Evolutionary conservation across 2,888 invertebrate species (phyloP).

Genomic region (Mongoloraphidia duomilia): DNA sequence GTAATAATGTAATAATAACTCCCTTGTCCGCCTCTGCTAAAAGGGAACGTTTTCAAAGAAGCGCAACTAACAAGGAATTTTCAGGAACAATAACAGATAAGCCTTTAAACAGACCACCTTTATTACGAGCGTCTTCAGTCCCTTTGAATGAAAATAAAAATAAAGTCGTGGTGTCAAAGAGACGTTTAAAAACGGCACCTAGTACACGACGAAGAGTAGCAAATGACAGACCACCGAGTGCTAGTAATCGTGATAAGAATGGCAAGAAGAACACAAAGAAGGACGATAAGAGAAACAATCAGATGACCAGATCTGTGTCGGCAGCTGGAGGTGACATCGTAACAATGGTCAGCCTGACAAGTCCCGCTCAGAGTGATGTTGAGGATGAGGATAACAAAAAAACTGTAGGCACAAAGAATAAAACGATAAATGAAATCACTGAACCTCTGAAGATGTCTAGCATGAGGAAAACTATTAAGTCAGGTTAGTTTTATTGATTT

Average conservation of each 20-base stretch:
- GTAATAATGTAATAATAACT: slow-evolving; percentile 21
- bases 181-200: slow-evolving; percentile 19
- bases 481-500: slow-evolving; percentile 20
- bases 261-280: slow-evolving; percentile 13
- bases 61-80: slow-evolving; percentile 25
- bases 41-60: slow-evolving; percentile 26
- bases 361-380: slow-evolving; percentile 48
- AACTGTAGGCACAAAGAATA: slow-evolving; percentile 7
- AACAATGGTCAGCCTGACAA: slow-evolving; percentile 52
- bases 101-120: slow-evolving; percentile 19
- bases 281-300: slow-evolving; percentile 11
- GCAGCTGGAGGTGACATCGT: slow-evolving; percentile 32
- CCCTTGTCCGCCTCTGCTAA: slow-evolving; percentile 24
- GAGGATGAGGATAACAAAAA: slow-evolving; percentile 31
- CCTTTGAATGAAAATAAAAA: slow-evolving; percentile 14
- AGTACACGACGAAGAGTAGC: not conserved
- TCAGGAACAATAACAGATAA: slow-evolving; percentile 18
- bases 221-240: not conserved
- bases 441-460: slow-evolving; percentile 20
- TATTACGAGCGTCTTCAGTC: slow-evolving; percentile 25
- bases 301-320: slow-evolving; percentile 17
- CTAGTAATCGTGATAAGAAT: slow-evolving; percentile 8
- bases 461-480: slow-evolving; percentile 27
- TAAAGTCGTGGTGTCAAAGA: slow-evolving; percentile 23
- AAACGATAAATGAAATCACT: slow-evolving; percentile 13